phyloP scores from a whole-genome alignment of 2,888 invertebrate species.

The Sphinx pinastri region DNA sequence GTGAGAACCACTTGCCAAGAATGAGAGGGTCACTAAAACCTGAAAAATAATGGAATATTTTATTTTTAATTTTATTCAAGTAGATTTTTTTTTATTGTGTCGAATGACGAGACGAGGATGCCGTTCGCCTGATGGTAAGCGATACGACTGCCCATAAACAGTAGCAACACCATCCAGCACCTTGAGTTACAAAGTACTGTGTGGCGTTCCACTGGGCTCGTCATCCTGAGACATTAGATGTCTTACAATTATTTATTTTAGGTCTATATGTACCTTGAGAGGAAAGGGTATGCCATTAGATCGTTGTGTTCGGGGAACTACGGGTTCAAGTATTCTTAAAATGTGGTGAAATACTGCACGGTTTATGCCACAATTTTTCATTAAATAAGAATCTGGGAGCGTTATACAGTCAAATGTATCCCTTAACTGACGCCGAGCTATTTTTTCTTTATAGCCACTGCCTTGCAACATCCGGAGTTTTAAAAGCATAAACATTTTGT shows the following conservation, averaged over 20 bases:
- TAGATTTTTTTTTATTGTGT: too few relatives aligned
- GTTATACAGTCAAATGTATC: slow-evolving; percentile 55
- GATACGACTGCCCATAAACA: too few relatives aligned
- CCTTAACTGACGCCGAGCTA: slow-evolving; percentile 47
- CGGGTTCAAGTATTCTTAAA: slow-evolving; percentile 57
- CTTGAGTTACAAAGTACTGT: too few relatives aligned
- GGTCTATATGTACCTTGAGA: slow-evolving; percentile 49
- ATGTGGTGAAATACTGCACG: slow-evolving; percentile 55
- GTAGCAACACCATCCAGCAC: too few relatives aligned
- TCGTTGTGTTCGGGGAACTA: slow-evolving; percentile 60
- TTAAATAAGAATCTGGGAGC: slow-evolving; percentile 56
- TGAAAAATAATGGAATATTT: slow-evolving; percentile 33
- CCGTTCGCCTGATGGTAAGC: too few relatives aligned
- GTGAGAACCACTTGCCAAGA: slow-evolving; percentile 59
- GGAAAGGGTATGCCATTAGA: slow-evolving; percentile 66
- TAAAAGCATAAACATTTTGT: slow-evolving; percentile 5
- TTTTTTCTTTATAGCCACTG: slow-evolving; percentile 53
- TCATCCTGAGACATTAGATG: too few relatives aligned
- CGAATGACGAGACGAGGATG: too few relatives aligned
- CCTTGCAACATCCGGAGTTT: slow-evolving; percentile 47
- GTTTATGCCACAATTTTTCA: slow-evolving; percentile 58
- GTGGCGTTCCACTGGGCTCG: too few relatives aligned
- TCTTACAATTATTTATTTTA: not conserved
- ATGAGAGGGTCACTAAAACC: slow-evolving; percentile 61
- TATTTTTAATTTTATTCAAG: not conserved